Evolutionary conservation across 1,140 invertebrate species (phyloP), one percentile per base, ranked within the genome.

Genomic region (Neodiprion pinetum): DNA sequence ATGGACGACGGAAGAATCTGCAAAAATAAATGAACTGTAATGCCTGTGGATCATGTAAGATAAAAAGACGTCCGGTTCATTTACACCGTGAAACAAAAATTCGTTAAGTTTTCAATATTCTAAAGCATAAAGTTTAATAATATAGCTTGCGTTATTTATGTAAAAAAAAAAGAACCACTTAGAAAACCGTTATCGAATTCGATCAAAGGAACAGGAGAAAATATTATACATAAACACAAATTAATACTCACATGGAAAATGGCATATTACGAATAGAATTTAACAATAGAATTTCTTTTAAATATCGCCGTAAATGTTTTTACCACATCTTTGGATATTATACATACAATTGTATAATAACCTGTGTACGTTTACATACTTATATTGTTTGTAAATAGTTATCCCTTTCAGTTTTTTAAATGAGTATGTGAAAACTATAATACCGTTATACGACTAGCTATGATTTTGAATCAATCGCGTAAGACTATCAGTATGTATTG

Each of bases 301-400:
- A 40, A 40, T 40, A 40, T 40, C 28, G 1, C 28, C 28, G 2
- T 40, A 40, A 40, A 40, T 40, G 0, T 40, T 40, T 40, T 5
- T 1, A 40, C 28, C 5, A 40, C 28, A 40, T 40, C 1, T 2
- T 40, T 40, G 1, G 28, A 40, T 40, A 40, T 40, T 40, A 5
- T 5, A 40, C 5, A 9, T 61, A 61, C 0, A 61, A 9, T 17
- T 40, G n/a, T 61, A 61, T 5, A 61, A 9, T 17, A 14, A 61
- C 8, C 3, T 4, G 5, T 17, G 53, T 61, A 61, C n/a, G 53
- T 17, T 3, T 40, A 40, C 5, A 4, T 40, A 61, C n/a, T 4
- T 61, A 17, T 61, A 61, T 61, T 61, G 53, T 61, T 61, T 61
- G 53, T 61, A 61, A 61, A 61, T 14, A 61, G 53, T 61, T 61